These are phyloP conservation scores for Tragopan temminckii DNA, from an alignment of 2,797 vertebrate genomes.

Conservation along the genomic window DNA sequence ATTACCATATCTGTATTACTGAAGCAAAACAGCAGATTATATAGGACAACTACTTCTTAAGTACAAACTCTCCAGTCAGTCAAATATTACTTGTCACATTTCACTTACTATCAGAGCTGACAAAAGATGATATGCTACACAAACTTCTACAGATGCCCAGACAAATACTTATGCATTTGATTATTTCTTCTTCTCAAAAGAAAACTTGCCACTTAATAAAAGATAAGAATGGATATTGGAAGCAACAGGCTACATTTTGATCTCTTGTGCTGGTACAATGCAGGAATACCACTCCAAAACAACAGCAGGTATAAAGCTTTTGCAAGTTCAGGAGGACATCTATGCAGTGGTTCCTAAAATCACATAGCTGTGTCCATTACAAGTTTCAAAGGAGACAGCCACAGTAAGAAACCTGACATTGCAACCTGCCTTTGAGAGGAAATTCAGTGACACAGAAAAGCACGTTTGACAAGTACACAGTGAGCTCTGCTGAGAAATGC, in stretches of 20 bases:
- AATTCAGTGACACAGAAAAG: conserved; percentile 52
- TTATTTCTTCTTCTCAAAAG: not conserved
- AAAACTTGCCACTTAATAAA: not conserved
- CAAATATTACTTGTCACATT: not conserved
- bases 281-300: not conserved
- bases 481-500: not conserved
- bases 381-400: conserved; percentile 9
- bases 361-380: not conserved
- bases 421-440: not conserved
- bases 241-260: not conserved
- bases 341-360: not conserved
- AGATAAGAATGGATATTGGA: not conserved
- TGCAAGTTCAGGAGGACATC: not conserved
- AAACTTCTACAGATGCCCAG: not conserved
- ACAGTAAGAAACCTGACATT: not conserved
- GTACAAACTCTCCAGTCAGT: not conserved
- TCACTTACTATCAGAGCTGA: not conserved
- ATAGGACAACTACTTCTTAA: not conserved
- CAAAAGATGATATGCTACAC: not conserved
- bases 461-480: conserved; percentile 25
- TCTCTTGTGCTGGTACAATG: not conserved
- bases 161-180: not conserved
- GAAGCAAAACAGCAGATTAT: not conserved
- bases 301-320: not conserved
- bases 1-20: not conserved